Evolutionary conservation across 2,113 vertebrate species (phyloP).

Genomic region (Eolophus roseicapilla): DNA sequence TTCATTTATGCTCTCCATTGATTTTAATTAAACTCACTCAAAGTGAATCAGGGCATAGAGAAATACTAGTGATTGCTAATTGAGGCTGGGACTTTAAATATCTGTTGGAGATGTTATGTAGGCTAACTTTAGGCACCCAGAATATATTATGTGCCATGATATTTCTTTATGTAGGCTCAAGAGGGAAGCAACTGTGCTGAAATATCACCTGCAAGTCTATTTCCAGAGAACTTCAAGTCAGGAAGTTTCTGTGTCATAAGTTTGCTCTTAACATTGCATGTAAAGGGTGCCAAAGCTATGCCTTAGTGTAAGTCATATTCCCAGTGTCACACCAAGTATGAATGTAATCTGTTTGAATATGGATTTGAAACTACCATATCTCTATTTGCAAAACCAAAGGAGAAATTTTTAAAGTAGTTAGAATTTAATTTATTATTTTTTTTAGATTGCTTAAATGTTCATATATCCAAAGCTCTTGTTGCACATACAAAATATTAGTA

Average conservation of each 20-base stretch:
- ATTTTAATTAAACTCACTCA: not conserved
- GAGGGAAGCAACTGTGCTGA: not conserved
- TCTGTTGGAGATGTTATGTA: not conserved
- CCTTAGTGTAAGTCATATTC: not conserved
- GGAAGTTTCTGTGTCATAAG: not conserved
- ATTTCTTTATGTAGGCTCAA: not conserved
- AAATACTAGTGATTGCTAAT: not conserved
- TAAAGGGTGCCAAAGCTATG: not conserved
- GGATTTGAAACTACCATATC: not conserved
- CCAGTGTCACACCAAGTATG: not conserved
- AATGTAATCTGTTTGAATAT: not conserved
- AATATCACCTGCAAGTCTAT: not conserved
- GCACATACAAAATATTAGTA: not conserved
- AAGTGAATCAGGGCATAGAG: not conserved
- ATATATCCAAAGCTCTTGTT: not conserved
- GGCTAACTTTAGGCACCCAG: not conserved
- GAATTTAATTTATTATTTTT: slow-evolving; percentile 17
- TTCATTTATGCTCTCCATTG: not conserved
- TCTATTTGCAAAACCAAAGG: not conserved
- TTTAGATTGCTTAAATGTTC: slow-evolving; percentile 6
- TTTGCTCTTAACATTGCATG: not conserved
- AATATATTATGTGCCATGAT: rapidly evolving
- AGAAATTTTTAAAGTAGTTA: not conserved
- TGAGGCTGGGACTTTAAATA: not conserved
- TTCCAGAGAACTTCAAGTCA: not conserved